Percentiles rank a stretch among this genome's conserved stretches.
Conservation (phyloP, 1,140 invertebrate species). For the Wiebesia pumilae region DNA sequence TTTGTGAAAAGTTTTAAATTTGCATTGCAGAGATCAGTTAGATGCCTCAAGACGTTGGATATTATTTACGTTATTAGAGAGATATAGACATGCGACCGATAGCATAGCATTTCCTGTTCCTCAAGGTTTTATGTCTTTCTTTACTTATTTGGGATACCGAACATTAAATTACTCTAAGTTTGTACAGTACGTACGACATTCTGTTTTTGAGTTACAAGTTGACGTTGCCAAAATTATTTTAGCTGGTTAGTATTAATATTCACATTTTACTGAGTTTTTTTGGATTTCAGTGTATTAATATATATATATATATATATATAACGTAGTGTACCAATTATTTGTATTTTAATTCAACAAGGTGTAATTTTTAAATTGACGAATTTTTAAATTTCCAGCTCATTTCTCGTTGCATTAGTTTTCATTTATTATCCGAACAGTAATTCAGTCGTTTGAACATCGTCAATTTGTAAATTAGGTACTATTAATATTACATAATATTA, state of each 20-base stretch:
- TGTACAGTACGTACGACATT: constrained; percentile 85
- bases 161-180: constrained; percentile 85
- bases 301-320: too few relatives aligned
- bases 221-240: constrained; percentile 90
- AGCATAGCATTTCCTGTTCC: constrained; percentile 88
- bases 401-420: too few relatives aligned
- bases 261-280: too few relatives aligned
- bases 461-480: too few relatives aligned
- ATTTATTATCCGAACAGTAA: too few relatives aligned
- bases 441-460: too few relatives aligned
- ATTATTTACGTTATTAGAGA: constrained; percentile 83
- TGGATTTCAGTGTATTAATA: background rate
- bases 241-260: constrained; percentile 76
- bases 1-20: constrained; percentile 7
- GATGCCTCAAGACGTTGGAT: constrained; percentile 80
- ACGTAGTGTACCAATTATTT: background rate
- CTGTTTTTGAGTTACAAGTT: constrained; percentile 89
- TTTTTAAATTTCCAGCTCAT: too few relatives aligned
- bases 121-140: constrained; percentile 90
- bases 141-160: constrained; percentile 88
- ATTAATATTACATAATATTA: too few relatives aligned
- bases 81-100: constrained; percentile 85
- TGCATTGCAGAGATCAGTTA: constrained; percentile 80
- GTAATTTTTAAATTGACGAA: too few relatives aligned
- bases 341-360: too few relatives aligned